phyloP scores from a whole-genome alignment of 1,140 invertebrate genomes.

The Eueides isabella region DNA sequence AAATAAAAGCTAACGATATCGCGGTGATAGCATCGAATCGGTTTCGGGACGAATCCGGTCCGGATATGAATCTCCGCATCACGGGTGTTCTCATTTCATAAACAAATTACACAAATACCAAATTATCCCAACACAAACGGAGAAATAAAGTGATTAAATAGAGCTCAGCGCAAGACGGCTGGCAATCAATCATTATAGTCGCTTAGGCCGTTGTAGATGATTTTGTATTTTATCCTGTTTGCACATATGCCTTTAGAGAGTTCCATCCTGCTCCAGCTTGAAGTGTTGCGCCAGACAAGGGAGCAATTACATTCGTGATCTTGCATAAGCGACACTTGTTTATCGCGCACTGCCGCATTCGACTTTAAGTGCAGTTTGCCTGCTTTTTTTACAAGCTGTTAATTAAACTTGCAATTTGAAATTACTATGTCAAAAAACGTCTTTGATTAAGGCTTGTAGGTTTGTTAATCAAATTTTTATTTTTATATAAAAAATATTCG shows the following conservation, averaged over 20 bases:
- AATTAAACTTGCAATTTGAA: slow-evolving; percentile 77
- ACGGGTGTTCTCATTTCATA: slow-evolving; percentile 73
- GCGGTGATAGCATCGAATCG: slow-evolving; percentile 68
- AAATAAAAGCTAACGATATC: slow-evolving; percentile 56
- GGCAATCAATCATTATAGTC: slow-evolving; percentile 83
- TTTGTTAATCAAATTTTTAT: not conserved
- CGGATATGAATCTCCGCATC: slow-evolving; percentile 65
- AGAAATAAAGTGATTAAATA: slow-evolving; percentile 84
- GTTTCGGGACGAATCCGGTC: slow-evolving; percentile 45
- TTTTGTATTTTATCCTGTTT: slow-evolving; percentile 60
- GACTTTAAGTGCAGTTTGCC: slow-evolving; percentile 75
- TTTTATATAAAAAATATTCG: not conserved
- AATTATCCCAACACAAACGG: slow-evolving; percentile 80
- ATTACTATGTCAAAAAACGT: slow-evolving; percentile 24
- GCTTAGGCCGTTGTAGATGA: slow-evolving; percentile 76
- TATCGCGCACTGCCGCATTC: slow-evolving; percentile 77
- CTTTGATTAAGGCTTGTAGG: not conserved
- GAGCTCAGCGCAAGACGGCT: slow-evolving; percentile 82
- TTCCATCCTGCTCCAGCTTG: slow-evolving; percentile 56
- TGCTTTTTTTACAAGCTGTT: slow-evolving; percentile 60
- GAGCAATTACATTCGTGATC: slow-evolving; percentile 83
- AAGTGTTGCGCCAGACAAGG: slow-evolving; percentile 80
- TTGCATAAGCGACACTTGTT: slow-evolving; percentile 82
- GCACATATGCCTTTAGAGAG: slow-evolving; percentile 42
- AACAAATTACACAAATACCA: slow-evolving; percentile 82